Base-by-base conservation (phyloP, 2,113 vertebrate species). In the Podarcis muralis region DNA sequence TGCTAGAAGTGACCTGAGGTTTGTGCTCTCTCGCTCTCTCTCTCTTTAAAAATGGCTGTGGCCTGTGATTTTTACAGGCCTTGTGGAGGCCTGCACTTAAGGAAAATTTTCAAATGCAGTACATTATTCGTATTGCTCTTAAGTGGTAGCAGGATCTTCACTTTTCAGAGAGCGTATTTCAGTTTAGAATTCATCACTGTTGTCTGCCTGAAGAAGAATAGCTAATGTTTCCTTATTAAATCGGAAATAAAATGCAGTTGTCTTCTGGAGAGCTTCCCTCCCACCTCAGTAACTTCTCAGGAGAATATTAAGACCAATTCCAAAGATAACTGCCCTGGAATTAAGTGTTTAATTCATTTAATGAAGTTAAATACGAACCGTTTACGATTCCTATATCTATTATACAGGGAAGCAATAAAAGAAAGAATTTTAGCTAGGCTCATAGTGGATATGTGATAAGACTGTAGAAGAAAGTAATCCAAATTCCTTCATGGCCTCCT, bases 11-110 rank as follows among this genome's bases (percentile, higher is more conserved):
- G 37, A 13, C 2, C 11, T 22, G n/a, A 66, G 30, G 35, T 35
- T 13, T 25, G 22, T 40, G 27, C 23, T 7, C n/a, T 4, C 11
- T 16, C 6, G 40, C 40, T 43, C 43, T 48, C 3, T 40, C 15
- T 37, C 48, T 11, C 11, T 53, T 53, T 53, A 79, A 79, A 57
- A 68, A 66, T 53, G 4, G 40, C 25, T 87, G 78, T 74, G 89
- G 91, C 85, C 18, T 88, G 92, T 85, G 94, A 90, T 93, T 93
- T 93, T 93, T 90, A 91, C 90, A 92, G 93, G 87, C 82, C 91
- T 91, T 81, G 91, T 43, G 84, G 90, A 96, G 94, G 91, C 95
- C 90, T 6, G 59, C 81, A n/a, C 87, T 94, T 92, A 85, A 88
- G 88, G 91, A 83, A 88, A 77, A 69, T 86, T 87, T 88, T 81